Percentiles rank a stretch among this genome's conserved stretches.
These are phyloP conservation scores for Neosilurus hyrtlii DNA, from an alignment of 2,797 vertebrate genomes.

Conservation along the genomic window DNA sequence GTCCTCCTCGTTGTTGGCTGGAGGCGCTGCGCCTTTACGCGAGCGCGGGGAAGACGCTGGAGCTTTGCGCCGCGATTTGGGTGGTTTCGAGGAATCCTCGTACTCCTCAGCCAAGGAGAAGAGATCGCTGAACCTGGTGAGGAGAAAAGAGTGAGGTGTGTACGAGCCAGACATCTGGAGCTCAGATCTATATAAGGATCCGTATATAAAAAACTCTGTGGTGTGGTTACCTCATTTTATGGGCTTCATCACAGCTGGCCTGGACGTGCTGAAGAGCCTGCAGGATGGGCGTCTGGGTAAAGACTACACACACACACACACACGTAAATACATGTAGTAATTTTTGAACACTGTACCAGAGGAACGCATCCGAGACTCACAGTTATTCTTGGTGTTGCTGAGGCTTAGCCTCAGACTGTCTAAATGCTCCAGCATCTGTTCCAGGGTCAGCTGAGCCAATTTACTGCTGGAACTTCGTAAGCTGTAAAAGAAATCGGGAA, in stretches of 20 bases:
- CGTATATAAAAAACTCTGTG: background rate
- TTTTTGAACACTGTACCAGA: too few relatives aligned
- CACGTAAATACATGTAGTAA: background rate
- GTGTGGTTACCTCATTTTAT: conserved; percentile 87
- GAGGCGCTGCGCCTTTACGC: conserved; percentile 81
- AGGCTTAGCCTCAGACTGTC: conserved; percentile 90
- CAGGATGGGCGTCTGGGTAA: conserved; percentile 77
- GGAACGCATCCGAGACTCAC: conserved; percentile 59
- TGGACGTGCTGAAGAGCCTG: conserved; percentile 90
- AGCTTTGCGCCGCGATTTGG: conserved; percentile 87
- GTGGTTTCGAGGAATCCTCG: conserved; percentile 87
- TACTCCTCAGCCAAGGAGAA: conserved; percentile 92
- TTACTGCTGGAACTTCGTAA: conserved; percentile 94
- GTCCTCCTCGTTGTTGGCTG: conserved; percentile 85
- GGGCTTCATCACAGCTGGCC: conserved; percentile 92
- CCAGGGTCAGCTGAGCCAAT: conserved; percentile 90
- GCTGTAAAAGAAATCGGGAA: conserved; percentile 61
- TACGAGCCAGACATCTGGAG: background rate
- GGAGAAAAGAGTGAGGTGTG: background rate
- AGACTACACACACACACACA: conserved; percentile 62
- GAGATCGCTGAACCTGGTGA: conserved; percentile 86
- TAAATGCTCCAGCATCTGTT: conserved; percentile 94
- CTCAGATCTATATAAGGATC: background rate
- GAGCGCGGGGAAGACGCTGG: conserved; percentile 83
- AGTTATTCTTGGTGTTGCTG: conserved; percentile 93